Evolutionary conservation across 2,113 vertebrate species (phyloP), one percentile per base, ranked within the genome.

Genomic region (Datnioides undecimradiatus): DNA sequence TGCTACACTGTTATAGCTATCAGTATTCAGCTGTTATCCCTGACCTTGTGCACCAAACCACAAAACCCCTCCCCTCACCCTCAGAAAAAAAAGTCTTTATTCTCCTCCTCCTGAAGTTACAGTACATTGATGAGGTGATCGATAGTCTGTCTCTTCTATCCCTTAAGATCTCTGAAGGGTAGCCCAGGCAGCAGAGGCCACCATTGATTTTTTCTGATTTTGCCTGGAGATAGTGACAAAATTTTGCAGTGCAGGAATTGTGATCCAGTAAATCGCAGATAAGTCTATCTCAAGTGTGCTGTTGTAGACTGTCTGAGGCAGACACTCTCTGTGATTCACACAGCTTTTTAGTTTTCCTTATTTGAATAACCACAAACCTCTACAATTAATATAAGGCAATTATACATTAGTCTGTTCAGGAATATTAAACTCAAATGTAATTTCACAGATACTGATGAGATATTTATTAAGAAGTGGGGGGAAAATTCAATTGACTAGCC

Each of bases 61-160:
- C 85, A 77, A 78, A 84, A 69, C 40, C 66, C 59, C 34, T 75
- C 80, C 75, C 85, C 79, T 87, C 79, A 75, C 55, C 70, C 51
- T 73, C 34, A 73, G 82, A 90, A 87, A 87, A 87, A 65, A 80
- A 79, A 84, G 48, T 68, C 73, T 90, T 92, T 89, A 76, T 92
- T 88, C 84, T 86, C 72, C 74, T 85, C 63, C 73, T 84, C 55
- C 75, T 91, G 85, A 92, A 89, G 89, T 92, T 87, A 88, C 83
- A 87, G 87, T 81, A 75, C 83, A 86, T 91, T 90, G 93, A 91
- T 87, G 78, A 90, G 87, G 77, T 87, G 88, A 91, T 93, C 85
- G 70, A 92, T 91, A 88, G 74, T 78, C 79, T 84, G 76, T 90
- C 80, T 90, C 78, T 87, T 92, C 72, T 86, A 66, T 90, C 84